These are phyloP conservation scores for Lacerta viridis DNA, from an alignment of 2,797 vertebrate genomes.

Conservation along the genomic window DNA sequence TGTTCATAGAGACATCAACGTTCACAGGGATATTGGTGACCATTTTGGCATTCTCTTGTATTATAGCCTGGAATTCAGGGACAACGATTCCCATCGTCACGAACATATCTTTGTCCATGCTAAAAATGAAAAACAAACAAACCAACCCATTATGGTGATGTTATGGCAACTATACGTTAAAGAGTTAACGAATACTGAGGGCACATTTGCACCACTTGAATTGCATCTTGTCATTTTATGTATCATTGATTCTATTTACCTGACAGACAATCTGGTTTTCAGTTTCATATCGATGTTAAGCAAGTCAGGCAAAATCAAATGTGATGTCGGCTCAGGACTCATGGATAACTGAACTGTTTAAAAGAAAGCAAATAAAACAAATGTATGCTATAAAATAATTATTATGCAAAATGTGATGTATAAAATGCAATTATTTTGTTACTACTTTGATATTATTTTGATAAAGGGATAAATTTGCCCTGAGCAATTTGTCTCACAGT, in stretches of 20 bases:
- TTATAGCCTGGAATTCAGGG: slow-evolving; percentile 79
- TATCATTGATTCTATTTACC: slow-evolving; percentile 68
- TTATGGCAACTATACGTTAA: slow-evolving; percentile 15
- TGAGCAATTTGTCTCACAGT: no score
- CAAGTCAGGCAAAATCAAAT: slow-evolving; percentile 77
- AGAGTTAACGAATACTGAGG: neutral
- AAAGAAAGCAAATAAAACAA: slow-evolving; percentile 45
- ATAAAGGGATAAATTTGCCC: neutral
- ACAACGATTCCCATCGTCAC: slow-evolving; percentile 86
- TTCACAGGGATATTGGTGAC: slow-evolving; percentile 77
- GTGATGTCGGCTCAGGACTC: slow-evolving; percentile 79
- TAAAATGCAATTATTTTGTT: neutral
- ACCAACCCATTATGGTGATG: neutral
- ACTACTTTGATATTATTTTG: neutral
- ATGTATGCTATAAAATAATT: slow-evolving; percentile 26
- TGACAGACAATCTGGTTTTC: slow-evolving; percentile 80
- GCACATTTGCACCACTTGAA: neutral
- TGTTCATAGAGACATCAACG: slow-evolving; percentile 72
- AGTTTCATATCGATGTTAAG: slow-evolving; percentile 80
- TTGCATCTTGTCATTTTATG: slow-evolving; percentile 34
- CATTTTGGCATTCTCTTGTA: slow-evolving; percentile 78
- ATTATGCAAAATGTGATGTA: slow-evolving; percentile 20
- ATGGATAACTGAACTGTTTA: slow-evolving; percentile 77
- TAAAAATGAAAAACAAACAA: slow-evolving; percentile 63
- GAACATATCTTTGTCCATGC: slow-evolving; percentile 81